These are phyloP conservation scores for Megathymus violae DNA, from an alignment of 1,140 invertebrate species.

Conservation along the genomic window DNA sequence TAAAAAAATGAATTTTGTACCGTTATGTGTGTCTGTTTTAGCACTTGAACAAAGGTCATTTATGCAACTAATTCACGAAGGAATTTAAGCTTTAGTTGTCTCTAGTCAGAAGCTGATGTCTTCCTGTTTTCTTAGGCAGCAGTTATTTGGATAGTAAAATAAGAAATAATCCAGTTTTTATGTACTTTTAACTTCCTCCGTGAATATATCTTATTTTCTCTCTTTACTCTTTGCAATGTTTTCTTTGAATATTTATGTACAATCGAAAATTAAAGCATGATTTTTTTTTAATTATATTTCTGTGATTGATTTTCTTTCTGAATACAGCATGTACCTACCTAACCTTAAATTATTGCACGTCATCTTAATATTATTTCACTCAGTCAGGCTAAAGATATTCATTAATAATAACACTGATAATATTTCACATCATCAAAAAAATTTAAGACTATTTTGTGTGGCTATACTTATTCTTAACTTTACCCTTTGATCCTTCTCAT, in stretches of 20 bases:
- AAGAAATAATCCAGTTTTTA: not conserved
- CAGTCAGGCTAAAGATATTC: constrained; percentile 47
- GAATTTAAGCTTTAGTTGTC: constrained; percentile 7
- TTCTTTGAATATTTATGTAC: constrained; percentile 57
- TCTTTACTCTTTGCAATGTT: constrained; percentile 81
- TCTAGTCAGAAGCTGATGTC: not conserved
- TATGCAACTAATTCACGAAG: constrained; percentile 34
- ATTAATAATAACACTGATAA: constrained; percentile 44
- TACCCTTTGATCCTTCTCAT: constrained; percentile 1
- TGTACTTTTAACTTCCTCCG: constrained; percentile 43
- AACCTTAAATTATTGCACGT: constrained; percentile 51
- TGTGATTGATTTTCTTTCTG: constrained; percentile 48
- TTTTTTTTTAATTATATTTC: constrained; percentile 40
- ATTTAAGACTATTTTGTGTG: constrained; percentile 75
- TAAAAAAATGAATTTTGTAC: constrained; percentile 1
- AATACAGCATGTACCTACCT: constrained; percentile 53
- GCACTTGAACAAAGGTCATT: constrained; percentile 14
- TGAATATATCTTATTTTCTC: constrained; percentile 50
- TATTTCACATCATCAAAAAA: constrained; percentile 41
- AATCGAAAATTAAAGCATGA: constrained; percentile 46
- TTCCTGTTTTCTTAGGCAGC: constrained; percentile 1
- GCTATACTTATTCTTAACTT: constrained; percentile 52
- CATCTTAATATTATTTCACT: constrained; percentile 32
- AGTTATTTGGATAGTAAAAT: not conserved
- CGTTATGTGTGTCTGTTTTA: not conserved